phyloP scores from a whole-genome alignment of 2,888 invertebrate genomes.

The Emmelina monodactyla region DNA sequence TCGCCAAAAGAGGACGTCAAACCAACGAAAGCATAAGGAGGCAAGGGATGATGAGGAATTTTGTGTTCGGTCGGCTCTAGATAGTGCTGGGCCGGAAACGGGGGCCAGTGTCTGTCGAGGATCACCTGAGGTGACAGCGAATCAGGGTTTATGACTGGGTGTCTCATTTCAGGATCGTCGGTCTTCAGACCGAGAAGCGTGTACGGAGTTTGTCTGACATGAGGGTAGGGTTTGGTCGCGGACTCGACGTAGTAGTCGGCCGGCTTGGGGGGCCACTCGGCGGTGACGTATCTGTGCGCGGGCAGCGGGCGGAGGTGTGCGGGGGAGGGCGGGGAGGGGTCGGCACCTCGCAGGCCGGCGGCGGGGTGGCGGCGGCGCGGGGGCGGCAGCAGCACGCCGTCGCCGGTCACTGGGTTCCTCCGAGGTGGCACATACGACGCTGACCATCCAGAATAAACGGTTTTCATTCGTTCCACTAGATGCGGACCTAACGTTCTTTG shows the following conservation, averaged over 20 bases:
- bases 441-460: conserved; percentile 58
- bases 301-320: conserved; percentile 41
- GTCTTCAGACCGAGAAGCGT: conserved; percentile 49
- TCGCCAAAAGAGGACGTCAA: conserved; percentile 53
- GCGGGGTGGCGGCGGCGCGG: conserved; percentile 55
- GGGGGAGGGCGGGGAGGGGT: conserved; percentile 30
- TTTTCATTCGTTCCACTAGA: conserved; percentile 41
- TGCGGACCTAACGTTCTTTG: conserved; percentile 4
- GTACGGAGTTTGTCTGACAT: conserved; percentile 36
- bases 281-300: conserved; percentile 46
- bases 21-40: conserved; percentile 48
- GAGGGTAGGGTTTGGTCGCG: conserved; percentile 32
- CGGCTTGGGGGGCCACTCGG: conserved; percentile 47
- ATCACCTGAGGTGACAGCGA: conserved; percentile 44
- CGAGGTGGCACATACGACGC: conserved; percentile 58
- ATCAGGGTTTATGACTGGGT: conserved; percentile 42
- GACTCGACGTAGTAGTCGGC: conserved; percentile 54
- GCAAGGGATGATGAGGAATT: conserved; percentile 40
- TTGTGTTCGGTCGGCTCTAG: conserved; percentile 41
- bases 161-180: conserved; percentile 35
- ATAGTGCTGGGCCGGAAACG: conserved; percentile 55
- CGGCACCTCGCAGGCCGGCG: conserved; percentile 59
- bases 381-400: conserved; percentile 64
- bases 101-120: conserved; percentile 51
- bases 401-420: conserved; percentile 72